Evolutionary conservation across 2,113 vertebrate species (phyloP).

Genomic region (rabbit (Oryctolagus cuniculus)): DNA sequence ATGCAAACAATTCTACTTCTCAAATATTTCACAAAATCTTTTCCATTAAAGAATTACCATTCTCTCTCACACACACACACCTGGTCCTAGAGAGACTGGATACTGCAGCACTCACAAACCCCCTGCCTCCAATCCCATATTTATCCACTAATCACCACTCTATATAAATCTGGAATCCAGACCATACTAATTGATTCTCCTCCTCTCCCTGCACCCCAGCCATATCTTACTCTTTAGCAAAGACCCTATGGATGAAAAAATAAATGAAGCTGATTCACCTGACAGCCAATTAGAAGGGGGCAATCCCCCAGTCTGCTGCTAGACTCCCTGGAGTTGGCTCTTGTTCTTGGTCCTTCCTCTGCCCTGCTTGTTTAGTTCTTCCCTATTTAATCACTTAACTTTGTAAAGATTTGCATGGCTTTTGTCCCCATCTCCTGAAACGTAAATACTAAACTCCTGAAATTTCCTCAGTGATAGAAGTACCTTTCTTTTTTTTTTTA

Average conservation of each 20-base stretch:
- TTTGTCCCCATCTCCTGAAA: conserved; percentile 11
- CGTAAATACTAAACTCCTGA: not conserved
- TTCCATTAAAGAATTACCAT: conserved; percentile 13
- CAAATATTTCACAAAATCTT: conserved; percentile 42
- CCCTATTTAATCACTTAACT: conserved; percentile 16
- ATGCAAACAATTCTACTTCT: conserved; percentile 34
- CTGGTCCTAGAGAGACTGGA: not conserved
- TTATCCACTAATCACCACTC: not conserved
- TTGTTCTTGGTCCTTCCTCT: conserved; percentile 19
- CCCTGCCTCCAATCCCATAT: not conserved
- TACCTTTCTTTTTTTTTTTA: not conserved
- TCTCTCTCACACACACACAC: not conserved
- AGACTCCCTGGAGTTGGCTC: not conserved
- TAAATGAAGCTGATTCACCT: conserved; percentile 23
- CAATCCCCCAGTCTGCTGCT: not conserved
- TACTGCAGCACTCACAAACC: not conserved
- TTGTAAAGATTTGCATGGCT: not conserved
- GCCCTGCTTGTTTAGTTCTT: not conserved
- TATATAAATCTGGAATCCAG: not conserved
- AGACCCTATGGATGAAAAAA: conserved; percentile 34
- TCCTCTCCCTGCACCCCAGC: not conserved
- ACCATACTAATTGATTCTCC: not conserved
- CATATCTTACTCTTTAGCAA: not conserved
- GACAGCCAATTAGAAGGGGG: not conserved
- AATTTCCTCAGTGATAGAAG: not conserved